Conservation (phyloP, 2,888 invertebrate genomes). For the Microchrysa polita region DNA sequence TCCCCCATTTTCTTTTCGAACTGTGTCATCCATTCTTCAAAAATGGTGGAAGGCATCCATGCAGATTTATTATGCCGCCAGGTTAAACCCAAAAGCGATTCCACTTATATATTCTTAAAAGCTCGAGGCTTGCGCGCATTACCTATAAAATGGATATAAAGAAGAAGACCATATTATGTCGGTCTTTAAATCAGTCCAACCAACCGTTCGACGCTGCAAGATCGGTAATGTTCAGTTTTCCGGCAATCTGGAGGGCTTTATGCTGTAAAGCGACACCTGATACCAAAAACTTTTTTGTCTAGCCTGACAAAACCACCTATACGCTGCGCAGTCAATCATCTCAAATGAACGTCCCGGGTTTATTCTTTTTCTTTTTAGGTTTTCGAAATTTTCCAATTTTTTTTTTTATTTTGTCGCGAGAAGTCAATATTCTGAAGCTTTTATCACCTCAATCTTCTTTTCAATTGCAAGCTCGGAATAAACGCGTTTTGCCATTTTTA, state of each 20-base stretch:
- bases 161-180: conserved; percentile 9
- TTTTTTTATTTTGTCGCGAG: too few relatives aligned
- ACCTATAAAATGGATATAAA: conserved; percentile 3
- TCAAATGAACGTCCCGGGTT: not conserved
- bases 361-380: not conserved
- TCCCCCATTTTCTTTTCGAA: not conserved
- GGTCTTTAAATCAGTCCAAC: not conserved
- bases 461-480: too few relatives aligned
- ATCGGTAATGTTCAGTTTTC: not conserved
- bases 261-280: not conserved
- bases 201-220: conserved; percentile 4
- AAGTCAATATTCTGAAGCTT: too few relatives aligned
- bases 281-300: conserved; percentile 1
- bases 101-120: not conserved
- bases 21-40: not conserved
- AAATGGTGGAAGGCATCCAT: not conserved
- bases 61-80: not conserved
- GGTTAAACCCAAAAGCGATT: not conserved
- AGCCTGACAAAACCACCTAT: conserved; percentile 14
- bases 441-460: too few relatives aligned
- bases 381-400: not conserved
- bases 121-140: not conserved
- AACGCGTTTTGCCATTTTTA: too few relatives aligned
- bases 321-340: not conserved
- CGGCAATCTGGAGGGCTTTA: not conserved